phyloP scores from a whole-genome alignment of 2,888 invertebrate genomes.

The Urechis unicinctus region DNA sequence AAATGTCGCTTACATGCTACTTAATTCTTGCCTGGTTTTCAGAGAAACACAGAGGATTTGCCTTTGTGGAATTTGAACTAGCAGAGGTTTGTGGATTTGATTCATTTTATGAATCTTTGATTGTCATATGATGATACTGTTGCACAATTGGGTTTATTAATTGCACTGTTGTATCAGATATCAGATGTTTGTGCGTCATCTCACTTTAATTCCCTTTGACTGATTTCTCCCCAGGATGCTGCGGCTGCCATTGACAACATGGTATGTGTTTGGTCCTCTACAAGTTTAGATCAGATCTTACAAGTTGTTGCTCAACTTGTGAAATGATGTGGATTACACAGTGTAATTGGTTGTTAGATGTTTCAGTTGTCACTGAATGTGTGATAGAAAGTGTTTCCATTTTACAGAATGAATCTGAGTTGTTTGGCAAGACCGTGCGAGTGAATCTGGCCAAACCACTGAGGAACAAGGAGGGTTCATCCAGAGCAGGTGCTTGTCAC shows the following conservation, averaged over 20 bases:
- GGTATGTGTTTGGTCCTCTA: conserved; percentile 58
- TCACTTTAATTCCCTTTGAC: not conserved
- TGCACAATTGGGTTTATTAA: no score
- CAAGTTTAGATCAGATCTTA: not conserved
- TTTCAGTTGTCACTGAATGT: not conserved
- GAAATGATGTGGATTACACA: not conserved
- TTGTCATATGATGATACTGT: no score
- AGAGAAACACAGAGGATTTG: conserved; percentile 96
- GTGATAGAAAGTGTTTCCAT: not conserved
- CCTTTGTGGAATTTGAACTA: conserved; percentile 95
- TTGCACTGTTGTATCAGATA: not conserved
- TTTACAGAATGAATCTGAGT: conserved; percentile 86
- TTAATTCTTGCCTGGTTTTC: conserved; percentile 33
- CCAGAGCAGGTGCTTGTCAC: conserved; percentile 69
- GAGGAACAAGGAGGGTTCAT: conserved; percentile 84
- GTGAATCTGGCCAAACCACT: conserved; percentile 97
- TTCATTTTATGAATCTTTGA: not conserved
- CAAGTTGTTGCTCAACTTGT: not conserved
- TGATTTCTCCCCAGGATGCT: conserved; percentile 64
- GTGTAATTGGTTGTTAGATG: not conserved
- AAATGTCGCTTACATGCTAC: not conserved
- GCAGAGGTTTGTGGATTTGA: conserved; percentile 60
- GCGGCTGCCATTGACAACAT: conserved; percentile 97
- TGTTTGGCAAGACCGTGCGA: conserved; percentile 91
- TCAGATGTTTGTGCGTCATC: not conserved